A percentile compares a stretch with the other conserved stretches of the same genome.
These are phyloP conservation scores for Channallabes apus DNA, from an alignment of 2,797 vertebrate species.

Conservation along the genomic window DNA sequence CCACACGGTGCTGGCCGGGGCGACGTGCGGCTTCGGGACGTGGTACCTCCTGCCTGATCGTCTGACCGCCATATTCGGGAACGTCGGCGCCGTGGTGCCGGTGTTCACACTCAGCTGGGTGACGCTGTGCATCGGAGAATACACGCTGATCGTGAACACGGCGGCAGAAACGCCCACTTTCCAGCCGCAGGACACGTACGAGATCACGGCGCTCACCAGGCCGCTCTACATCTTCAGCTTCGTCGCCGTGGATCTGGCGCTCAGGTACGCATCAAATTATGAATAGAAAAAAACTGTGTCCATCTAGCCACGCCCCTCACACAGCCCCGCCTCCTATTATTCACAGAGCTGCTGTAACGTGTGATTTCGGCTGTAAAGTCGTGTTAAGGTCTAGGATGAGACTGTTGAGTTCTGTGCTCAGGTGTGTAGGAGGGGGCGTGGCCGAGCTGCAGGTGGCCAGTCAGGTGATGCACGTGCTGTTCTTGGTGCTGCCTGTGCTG, in stretches of 20 bases:
- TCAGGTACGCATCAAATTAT: slow-evolving; percentile 77
- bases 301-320: background rate
- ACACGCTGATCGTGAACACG: slow-evolving; percentile 92
- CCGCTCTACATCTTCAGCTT: slow-evolving; percentile 92
- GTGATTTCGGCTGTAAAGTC: background rate
- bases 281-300: background rate
- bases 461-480: slow-evolving; percentile 91
- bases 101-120: slow-evolving; percentile 92
- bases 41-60: slow-evolving; percentile 93
- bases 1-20: slow-evolving; percentile 86
- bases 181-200: slow-evolving; percentile 92
- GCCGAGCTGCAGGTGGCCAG: slow-evolving; percentile 84
- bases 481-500: slow-evolving; percentile 90
- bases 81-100: slow-evolving; percentile 75
- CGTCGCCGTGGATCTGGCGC: slow-evolving; percentile 87
- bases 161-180: slow-evolving; percentile 94
- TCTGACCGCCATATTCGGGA: slow-evolving; percentile 82
- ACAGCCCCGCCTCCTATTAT: background rate
- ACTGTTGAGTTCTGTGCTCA: slow-evolving; percentile 56
- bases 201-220: slow-evolving; percentile 92
- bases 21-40: slow-evolving; percentile 90
- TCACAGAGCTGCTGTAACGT: background rate
- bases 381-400: background rate
- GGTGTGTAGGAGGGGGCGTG: slow-evolving; percentile 79
- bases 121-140: slow-evolving; percentile 92